Evolutionary conservation across 2,888 invertebrate genomes (phyloP).

Genomic region (Noctuana brunneofusca): DNA sequence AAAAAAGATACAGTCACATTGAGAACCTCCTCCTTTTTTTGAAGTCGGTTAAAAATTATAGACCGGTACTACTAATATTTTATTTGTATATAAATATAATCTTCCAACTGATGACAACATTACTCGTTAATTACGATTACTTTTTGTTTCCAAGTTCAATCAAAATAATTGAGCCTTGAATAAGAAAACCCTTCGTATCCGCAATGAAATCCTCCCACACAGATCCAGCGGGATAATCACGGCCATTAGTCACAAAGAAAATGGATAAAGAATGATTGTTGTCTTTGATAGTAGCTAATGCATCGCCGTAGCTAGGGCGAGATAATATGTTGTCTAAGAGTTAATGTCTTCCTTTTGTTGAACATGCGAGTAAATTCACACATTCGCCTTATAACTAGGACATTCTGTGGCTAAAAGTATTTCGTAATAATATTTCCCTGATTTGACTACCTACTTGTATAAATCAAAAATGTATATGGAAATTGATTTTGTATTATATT

Average conservation of each 20-base stretch:
- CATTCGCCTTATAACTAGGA: neutral
- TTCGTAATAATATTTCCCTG: neutral
- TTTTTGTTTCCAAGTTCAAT: no score
- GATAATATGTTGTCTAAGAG: conserved; percentile 1
- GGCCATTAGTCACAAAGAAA: conserved; percentile 11
- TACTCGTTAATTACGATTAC: no score
- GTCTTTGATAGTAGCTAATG: conserved; percentile 13
- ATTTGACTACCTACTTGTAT: neutral
- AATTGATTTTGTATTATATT: no score
- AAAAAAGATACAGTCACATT: no score
- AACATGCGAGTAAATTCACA: neutral
- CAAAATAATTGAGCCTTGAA: neutral
- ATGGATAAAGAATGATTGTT: neutral
- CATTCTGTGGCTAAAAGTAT: neutral
- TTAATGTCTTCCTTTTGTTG: conserved; percentile 12
- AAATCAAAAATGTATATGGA: no score
- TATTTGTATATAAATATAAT: no score
- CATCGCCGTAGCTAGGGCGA: neutral
- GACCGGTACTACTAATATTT: no score
- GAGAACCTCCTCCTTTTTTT: no score
- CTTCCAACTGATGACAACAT: no score
- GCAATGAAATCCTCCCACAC: neutral
- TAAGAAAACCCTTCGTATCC: neutral
- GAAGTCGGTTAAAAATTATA: no score
- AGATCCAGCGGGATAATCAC: conserved; percentile 2